Conservation (phyloP, 1,140 invertebrate genomes). For the Episyrphus balteatus region DNA sequence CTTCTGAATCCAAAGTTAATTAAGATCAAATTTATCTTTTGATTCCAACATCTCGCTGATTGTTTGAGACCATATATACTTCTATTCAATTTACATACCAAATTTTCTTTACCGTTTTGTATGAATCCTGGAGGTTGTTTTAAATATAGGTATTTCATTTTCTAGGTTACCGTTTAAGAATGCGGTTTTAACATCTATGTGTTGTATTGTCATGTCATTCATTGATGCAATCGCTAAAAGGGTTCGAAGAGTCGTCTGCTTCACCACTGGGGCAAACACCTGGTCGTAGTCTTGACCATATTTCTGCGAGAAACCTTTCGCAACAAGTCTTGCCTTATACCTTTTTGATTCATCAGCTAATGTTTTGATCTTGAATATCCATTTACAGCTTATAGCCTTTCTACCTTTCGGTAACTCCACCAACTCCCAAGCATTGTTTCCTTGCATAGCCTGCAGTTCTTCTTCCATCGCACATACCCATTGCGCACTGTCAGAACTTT, state of each 20-base stretch:
- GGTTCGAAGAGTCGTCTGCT: conserved; percentile 13
- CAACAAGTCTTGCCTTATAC: conserved; percentile 33
- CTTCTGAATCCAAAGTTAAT: conserved; percentile 7
- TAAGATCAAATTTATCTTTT: conserved; percentile 4
- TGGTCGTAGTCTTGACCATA: conserved; percentile 7
- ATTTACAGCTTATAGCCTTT: conserved; percentile 10
- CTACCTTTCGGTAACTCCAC: conserved; percentile 11
- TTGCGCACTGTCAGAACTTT: conserved; percentile 2
- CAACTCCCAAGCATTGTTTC: conserved; percentile 17
- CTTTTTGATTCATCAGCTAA: conserved; percentile 7
- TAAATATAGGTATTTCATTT: conserved; percentile 34
- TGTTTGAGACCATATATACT: conserved; percentile 38
- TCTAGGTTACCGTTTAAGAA: conserved; percentile 35
- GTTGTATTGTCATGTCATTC: conserved; percentile 6
- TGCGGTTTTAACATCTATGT: conserved; percentile 31
- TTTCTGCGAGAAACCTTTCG: conserved; percentile 5
- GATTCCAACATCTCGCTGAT: conserved; percentile 29
- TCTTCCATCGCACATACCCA: conserved; percentile 17
- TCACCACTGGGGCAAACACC: no score
- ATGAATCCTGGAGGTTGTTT: conserved; percentile 10
- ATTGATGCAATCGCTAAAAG: conserved; percentile 9
- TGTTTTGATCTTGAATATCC: conserved; percentile 16
- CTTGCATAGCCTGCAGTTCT: conserved; percentile 12
- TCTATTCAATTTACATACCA: conserved; percentile 27
- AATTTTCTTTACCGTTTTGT: conserved; percentile 8